phyloP scores from a whole-genome alignment of 2,797 vertebrate species.

The Lacerta viridis region DNA sequence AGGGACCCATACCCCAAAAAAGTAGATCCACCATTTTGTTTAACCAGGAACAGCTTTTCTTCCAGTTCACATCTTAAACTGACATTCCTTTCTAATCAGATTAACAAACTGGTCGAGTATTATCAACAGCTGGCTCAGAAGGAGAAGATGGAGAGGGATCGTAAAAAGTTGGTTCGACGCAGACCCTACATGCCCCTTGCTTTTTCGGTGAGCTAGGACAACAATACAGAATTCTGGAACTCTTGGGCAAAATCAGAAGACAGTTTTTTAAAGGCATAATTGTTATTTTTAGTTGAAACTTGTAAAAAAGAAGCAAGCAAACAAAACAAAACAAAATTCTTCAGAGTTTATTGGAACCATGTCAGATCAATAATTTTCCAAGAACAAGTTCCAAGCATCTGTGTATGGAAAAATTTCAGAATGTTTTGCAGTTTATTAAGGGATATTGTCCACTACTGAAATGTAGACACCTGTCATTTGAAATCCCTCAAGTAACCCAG shows the following conservation, averaged over 20 bases:
- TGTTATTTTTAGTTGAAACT: not conserved
- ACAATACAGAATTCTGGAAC: not conserved
- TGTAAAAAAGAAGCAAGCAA: not conserved
- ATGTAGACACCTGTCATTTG: not conserved
- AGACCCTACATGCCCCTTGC: constrained; percentile 96
- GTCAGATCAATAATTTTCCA: not conserved
- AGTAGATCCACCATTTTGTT: not conserved
- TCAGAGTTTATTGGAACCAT: not conserved
- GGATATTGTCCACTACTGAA: constrained; percentile 11
- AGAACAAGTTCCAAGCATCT: not conserved
- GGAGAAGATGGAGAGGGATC: constrained; percentile 96
- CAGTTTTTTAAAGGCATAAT: not conserved
- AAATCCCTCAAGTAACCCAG: not conserved
- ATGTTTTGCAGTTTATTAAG: not conserved
- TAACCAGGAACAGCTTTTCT: not conserved
- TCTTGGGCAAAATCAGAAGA: not conserved
- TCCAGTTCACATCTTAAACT: constrained; percentile 1
- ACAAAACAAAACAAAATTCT: not conserved
- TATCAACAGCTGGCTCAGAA: constrained; percentile 98
- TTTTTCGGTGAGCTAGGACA: constrained; percentile 89
- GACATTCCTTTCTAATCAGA: constrained; percentile 79
- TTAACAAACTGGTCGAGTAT: constrained; percentile 98
- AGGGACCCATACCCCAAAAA: not conserved
- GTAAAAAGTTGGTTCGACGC: constrained; percentile 95
- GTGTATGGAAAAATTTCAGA: constrained; percentile 21